A percentile compares a stretch with the other conserved stretches of the same genome.
Evolutionary conservation across 2,797 vertebrate species (phyloP).

Genomic region (Periophthalmus magnuspinnatus): DNA sequence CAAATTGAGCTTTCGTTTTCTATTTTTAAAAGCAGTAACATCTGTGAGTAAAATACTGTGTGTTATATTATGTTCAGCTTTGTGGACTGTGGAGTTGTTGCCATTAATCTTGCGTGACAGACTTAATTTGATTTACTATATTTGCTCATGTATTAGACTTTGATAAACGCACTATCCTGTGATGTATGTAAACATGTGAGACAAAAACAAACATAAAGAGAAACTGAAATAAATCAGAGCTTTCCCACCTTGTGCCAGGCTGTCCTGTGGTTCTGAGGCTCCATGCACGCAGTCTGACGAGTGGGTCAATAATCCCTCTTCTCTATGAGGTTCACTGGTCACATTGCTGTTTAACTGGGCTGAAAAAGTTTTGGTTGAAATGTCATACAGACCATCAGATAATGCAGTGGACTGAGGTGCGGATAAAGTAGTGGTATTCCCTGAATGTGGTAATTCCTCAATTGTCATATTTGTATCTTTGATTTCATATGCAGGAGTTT

Average conservation of each 20-base stretch:
- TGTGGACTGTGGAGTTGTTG: slow-evolving; percentile 22
- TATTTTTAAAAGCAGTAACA: slow-evolving; percentile 4
- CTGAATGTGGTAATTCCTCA: slow-evolving; percentile 17
- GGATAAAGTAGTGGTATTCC: slow-evolving; percentile 12
- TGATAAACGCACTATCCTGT: slow-evolving; percentile 46
- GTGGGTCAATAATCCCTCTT: slow-evolving; percentile 5
- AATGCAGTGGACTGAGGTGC: slow-evolving; percentile 5
- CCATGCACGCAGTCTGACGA: slow-evolving; percentile 28
- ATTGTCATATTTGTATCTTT: slow-evolving; percentile 24
- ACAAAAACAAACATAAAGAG: slow-evolving; percentile 32
- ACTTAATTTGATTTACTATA: slow-evolving; percentile 39
- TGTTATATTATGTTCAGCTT: slow-evolving; percentile 37
- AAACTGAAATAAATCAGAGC: slow-evolving; percentile 37
- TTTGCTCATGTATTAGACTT: slow-evolving; percentile 48
- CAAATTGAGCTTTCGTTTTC: no score
- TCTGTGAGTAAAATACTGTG: slow-evolving; percentile 20
- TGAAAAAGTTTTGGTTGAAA: slow-evolving; percentile 8
- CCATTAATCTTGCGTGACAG: slow-evolving; percentile 47
- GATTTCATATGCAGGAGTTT: slow-evolving; percentile 18
- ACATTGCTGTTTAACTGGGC: slow-evolving; percentile 3
- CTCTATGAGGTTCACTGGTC: slow-evolving; percentile 7
- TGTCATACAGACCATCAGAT: slow-evolving; percentile 4
- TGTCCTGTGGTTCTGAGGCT: slow-evolving; percentile 10
- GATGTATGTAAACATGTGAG: slow-evolving; percentile 42
- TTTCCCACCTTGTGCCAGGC: slow-evolving; percentile 52